Conservation (phyloP, 2,113 vertebrate genomes). For the Lonchura striata region DNA sequence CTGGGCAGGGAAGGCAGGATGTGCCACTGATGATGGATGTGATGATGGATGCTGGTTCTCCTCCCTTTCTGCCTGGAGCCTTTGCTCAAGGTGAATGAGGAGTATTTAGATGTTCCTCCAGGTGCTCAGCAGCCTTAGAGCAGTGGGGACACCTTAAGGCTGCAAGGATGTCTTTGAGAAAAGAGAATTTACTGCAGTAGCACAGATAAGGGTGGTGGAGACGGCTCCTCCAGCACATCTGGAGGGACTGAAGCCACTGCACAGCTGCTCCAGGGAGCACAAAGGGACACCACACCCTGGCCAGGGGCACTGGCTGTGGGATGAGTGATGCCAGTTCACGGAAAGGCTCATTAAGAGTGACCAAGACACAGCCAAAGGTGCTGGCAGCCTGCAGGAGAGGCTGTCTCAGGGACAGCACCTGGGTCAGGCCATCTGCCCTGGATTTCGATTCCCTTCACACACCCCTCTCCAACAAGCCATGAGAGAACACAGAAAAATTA, state of each 20-base stretch:
- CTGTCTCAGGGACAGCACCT: neutral
- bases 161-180: neutral
- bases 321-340: neutral
- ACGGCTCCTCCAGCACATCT: neutral
- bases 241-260: neutral
- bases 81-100: conserved; percentile 17
- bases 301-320: neutral
- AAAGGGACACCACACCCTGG: neutral
- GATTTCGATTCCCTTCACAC: neutral
- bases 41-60: neutral
- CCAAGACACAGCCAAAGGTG: neutral
- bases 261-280: neutral
- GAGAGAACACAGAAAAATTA: neutral
- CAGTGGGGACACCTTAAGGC: conserved; percentile 32
- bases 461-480: neutral
- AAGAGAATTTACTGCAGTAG: neutral
- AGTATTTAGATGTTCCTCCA: neutral
- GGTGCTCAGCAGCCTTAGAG: neutral
- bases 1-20: neutral
- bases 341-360: neutral
- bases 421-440: rapidly evolving
- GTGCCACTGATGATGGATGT: neutral
- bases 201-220: neutral
- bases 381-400: neutral
- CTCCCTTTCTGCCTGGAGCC: neutral